Evolutionary conservation across 2,888 invertebrate genomes (phyloP).

Genomic region (Branchipolynoe longqiensis): DNA sequence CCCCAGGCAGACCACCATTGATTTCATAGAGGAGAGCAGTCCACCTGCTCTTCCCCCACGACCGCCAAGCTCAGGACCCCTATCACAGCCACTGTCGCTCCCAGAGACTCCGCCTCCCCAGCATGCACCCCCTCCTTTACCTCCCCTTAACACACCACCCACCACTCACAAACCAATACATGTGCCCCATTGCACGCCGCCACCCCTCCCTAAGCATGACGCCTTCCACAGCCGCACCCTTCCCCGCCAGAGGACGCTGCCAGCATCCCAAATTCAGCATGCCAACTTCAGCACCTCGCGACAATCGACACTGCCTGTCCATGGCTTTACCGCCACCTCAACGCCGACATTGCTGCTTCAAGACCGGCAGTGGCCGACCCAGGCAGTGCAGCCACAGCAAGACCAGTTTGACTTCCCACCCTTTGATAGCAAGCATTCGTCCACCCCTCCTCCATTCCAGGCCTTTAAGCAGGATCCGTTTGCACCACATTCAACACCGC

Average conservation of each 20-base stretch:
- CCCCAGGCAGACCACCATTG: conserved; percentile 34
- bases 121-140: conserved; percentile 2
- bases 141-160: conserved; percentile 11
- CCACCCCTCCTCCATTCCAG: conserved; percentile 50
- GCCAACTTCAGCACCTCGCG: conserved; percentile 4
- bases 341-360: background rate
- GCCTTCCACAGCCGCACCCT: conserved; percentile 44
- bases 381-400: conserved; percentile 1
- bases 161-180: background rate
- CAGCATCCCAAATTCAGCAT: background rate
- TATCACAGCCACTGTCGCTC: conserved; percentile 15
- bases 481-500: conserved; percentile 5
- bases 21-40: conserved; percentile 33
- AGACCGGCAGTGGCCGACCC: conserved; percentile 10
- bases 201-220: conserved; percentile 43
- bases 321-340: background rate
- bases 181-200: conserved; percentile 27
- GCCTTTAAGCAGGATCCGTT: conserved; percentile 43
- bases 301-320: background rate
- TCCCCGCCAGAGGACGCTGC: conserved; percentile 20
- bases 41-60: conserved; percentile 33
- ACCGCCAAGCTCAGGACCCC: conserved; percentile 32
- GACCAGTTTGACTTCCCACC: conserved; percentile 51
- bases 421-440: background rate
- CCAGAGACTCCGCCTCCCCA: conserved; percentile 40